Base-by-base conservation (phyloP, 2,797 vertebrate genomes). In the Orestias chungarensis region DNA sequence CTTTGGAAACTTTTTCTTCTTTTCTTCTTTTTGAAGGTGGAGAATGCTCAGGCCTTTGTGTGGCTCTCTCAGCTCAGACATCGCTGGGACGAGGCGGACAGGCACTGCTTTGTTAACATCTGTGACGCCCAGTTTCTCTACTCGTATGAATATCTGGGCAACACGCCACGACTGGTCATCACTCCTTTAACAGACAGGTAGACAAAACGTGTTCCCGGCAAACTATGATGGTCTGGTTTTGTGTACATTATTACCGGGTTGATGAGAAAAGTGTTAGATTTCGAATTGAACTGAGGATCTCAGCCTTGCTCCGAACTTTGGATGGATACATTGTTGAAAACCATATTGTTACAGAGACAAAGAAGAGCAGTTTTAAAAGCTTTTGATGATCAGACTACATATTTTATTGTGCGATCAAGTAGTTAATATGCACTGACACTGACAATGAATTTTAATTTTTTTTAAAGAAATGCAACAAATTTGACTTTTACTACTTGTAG, bases 161-260 rank as follows among this genome's bases (percentile, higher is more conserved):
- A 99, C 87, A 97, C 97, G 0, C 96, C 97, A 2, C 95, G 97
- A 55, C 92, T 99, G 8, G 97, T 99, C 74, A 99, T 99, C 93
- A 99, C 97, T 8, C 98, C 97, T 1, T 91, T 99, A 54, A 99
- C 98, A 0, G 98, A 99, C 93, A 96, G 98, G 98, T 99, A 87
- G 0, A 33, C 1, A 68, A 33, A 11, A 40, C 18, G 47, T 18
- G 17, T 42, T 6, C 55, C 31, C 23, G 3, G 17, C 43, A 42
- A 17, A 42, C 25, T 6, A 42, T 8, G 0, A 42, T n/a, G 35
- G 10, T 61, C n/a, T 40, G 14, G 10, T 62, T 15, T 62, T 38
- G 23, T 15, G n/a, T 40, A n/a, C 11, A 14, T 12, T 17, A 20
- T 38, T n/a, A 42, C 6, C 42, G 35, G 1, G 35, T 25, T 59